Conservation (phyloP, 1,140 invertebrate species). For the Heterodera carotae region DNA sequence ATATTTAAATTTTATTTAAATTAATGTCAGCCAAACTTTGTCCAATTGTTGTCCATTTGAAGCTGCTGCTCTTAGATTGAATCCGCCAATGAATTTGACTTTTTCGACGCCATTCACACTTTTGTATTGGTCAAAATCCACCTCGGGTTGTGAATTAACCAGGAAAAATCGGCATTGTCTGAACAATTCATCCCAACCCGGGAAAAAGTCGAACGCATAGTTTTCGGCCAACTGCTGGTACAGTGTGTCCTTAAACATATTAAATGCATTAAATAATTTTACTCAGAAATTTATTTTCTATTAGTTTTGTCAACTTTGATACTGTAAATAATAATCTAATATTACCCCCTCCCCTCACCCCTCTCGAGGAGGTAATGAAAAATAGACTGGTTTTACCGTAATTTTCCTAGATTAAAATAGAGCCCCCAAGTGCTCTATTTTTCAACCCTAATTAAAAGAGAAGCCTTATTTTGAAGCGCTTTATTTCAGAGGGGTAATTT, state of each 20-base stretch:
- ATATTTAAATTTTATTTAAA: not conserved
- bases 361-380: too few species aligned
- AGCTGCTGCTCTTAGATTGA: not conserved
- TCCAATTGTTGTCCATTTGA: not conserved
- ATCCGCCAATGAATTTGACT: too few species aligned
- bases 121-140: not conserved
- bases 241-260: not conserved
- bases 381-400: too few species aligned
- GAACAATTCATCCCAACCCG: not conserved
- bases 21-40: not conserved
- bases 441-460: too few species aligned
- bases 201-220: not conserved
- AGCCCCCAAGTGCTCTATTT: too few species aligned
- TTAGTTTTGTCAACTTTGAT: too few species aligned
- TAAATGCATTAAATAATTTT: too few species aligned
- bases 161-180: not conserved
- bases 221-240: not conserved
- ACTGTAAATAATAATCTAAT: too few species aligned
- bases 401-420: too few species aligned
- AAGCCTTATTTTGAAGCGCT: too few species aligned
- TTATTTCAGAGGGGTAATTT: too few species aligned
- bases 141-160: not conserved
- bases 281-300: not conserved
- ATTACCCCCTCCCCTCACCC: too few species aligned
- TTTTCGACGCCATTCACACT: not conserved